These are phyloP conservation scores for Pongo pygmaeus DNA, from an alignment of 2,113 vertebrate genomes.

Conservation along the genomic window DNA sequence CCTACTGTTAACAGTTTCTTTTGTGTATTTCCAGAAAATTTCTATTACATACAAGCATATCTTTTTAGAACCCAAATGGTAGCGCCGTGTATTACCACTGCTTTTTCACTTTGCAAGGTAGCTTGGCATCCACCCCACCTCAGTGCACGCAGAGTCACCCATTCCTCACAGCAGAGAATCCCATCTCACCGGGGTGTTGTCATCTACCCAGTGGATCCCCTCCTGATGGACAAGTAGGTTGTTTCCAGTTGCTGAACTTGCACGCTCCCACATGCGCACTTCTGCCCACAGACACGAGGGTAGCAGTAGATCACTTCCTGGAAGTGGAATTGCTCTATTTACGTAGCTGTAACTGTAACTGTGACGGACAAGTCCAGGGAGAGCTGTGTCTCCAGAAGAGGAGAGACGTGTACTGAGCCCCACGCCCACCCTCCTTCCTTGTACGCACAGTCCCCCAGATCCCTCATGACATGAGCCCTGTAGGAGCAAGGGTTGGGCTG, in stretches of 20 bases:
- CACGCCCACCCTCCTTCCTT: background rate
- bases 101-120: constrained; percentile 34
- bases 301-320: background rate
- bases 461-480: background rate
- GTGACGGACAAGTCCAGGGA: background rate
- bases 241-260: background rate
- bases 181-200: background rate
- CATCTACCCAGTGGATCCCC: background rate
- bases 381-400: background rate
- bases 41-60: constrained; percentile 62
- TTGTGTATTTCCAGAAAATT: constrained; percentile 70
- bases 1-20: constrained; percentile 68
- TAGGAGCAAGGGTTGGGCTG: background rate
- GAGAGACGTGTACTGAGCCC: background rate
- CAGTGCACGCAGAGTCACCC: background rate
- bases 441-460: background rate
- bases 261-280: background rate
- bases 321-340: background rate
- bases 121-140: constrained; percentile 48
- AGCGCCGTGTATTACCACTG: constrained; percentile 31
- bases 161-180: background rate
- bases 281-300: constrained; percentile 22
- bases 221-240: background rate
- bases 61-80: constrained; percentile 61
- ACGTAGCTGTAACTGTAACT: background rate